Evolutionary conservation across 2,113 vertebrate genomes (phyloP), one percentile per base, ranked within the genome.

Genomic region (Tragulus kanchil): DNA sequence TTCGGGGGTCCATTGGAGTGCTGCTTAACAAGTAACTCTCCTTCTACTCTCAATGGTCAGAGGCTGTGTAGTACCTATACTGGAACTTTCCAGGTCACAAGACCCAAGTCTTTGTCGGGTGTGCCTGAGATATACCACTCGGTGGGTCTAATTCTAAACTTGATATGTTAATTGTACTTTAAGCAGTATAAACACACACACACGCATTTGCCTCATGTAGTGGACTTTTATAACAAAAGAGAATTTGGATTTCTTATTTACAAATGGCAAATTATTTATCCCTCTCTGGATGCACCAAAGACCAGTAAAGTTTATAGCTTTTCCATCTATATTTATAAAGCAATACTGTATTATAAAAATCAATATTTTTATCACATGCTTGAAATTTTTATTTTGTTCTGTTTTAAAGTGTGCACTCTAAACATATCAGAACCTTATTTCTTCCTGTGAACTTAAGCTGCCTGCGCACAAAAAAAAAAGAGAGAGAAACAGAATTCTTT

Each of bases 301-400:
- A 99, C 98, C 98, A 98, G 98, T 98, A 98, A 98, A 98, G 98
- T 98, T 98, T 98, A 97, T 98, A 98, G 98, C 98, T 98, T 99
- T 98, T 99, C 98, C 98, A 99, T 98, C 98, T 98, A 98, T 97
- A 97, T 99, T 99, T 99, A 98, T 98, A 99, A 98, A 99, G 99
- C 99, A 99, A 99, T 99, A 99, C 98, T 99, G 98, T 99, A 99
- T 98, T 98, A 99, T 99, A 99, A 98, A 98, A 97, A 98, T 98
- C 92, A 98, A 98, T 98, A 98, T 99, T 99, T 99, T 98, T 99
- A 98, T 98, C 98, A 98, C 98, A 98, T 96, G 98, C 98, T 99
- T 98, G 98, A 98, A 98, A 98, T 97, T 98, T 98, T 98, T 98
- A 94, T 97, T 93, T 96, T 96, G 73, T 98, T 93, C 95, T 95